phyloP scores from a whole-genome alignment of 2,797 vertebrate species.

The Todus mexicanus region DNA sequence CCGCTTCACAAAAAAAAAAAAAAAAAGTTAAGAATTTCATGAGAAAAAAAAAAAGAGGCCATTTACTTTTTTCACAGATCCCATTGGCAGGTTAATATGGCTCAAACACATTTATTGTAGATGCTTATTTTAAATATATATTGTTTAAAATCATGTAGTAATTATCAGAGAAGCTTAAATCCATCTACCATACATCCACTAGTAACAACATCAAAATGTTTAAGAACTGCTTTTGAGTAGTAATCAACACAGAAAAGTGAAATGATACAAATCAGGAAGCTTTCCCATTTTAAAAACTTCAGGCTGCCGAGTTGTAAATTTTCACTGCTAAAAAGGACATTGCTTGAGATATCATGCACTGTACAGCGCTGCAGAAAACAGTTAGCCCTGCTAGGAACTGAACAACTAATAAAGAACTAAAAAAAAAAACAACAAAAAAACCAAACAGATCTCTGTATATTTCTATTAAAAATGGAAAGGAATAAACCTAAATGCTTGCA shows the following conservation, averaged over 20 bases:
- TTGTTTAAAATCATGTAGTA: slow-evolving; percentile 76
- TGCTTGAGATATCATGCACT: slow-evolving; percentile 64
- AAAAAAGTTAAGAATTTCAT: slow-evolving; percentile 34
- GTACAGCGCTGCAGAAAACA: slow-evolving; percentile 46
- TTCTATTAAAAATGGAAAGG: neutral
- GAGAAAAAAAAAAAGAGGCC: slow-evolving; percentile 63
- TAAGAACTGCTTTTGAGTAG: slow-evolving; percentile 70
- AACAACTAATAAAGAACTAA: neutral
- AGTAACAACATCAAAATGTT: slow-evolving; percentile 74
- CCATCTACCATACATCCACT: slow-evolving; percentile 75
- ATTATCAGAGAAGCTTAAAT: slow-evolving; percentile 75
- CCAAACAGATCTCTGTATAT: neutral
- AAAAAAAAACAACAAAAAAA: neutral
- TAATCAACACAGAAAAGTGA: slow-evolving; percentile 69
- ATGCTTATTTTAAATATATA: slow-evolving; percentile 79
- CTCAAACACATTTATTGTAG: slow-evolving; percentile 78
- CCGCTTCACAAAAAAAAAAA: slow-evolving; percentile 65
- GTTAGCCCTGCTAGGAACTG: slow-evolving; percentile 29
- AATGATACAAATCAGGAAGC: slow-evolving; percentile 65
- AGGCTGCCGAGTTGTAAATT: slow-evolving; percentile 33
- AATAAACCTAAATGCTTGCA: neutral
- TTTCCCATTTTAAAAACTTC: slow-evolving; percentile 61
- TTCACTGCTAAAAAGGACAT: slow-evolving; percentile 37
- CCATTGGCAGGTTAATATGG: slow-evolving; percentile 82
- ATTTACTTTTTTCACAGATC: slow-evolving; percentile 78